Evolutionary conservation across 2,797 vertebrate genomes (phyloP), one percentile per base, ranked within the genome.

Genomic region (Oryzias sinensis): DNA sequence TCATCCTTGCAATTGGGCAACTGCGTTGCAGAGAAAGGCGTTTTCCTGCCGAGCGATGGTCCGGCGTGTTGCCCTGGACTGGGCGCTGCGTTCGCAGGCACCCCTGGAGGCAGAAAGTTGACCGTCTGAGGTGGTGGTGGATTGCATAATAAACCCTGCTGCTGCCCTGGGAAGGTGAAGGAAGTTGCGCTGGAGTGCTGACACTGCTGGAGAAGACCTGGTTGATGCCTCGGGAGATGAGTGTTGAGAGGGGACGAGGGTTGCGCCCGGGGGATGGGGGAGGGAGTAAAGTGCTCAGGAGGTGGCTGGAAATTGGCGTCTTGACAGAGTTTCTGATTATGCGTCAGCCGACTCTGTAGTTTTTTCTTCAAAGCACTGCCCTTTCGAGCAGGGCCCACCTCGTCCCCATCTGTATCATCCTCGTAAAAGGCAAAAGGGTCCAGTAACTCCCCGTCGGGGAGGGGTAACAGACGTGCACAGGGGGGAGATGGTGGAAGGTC

Each of bases 361-460:
- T 96, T 98, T 87, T 95, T 97, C 88, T 91, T 96, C 87, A 97
- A 92, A 0, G 93, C 81, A 50, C 89, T 91, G 75, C 93, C 92
- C 92, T 95, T 98, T 89, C 91, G 94, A 72, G 92, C 85, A 68
- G 92, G 85, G 47, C 94, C 93, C 48, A 80, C 48, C 62, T 98
- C 96, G 76, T 96, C 96, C 44, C 85, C 89, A 3, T 93, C 91
- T 1, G 85, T 85, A 74, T 93, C 92, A 4, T 93, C 93, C 84
- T 99, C 97, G 0, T 95, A 94, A 90, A 98, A 97, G 91, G 95
- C 94, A 86, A 99, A 98, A 43, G 97, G 96, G 87, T 99, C 97
- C 80, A 97, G 92, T 79, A 96, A 88, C 70, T 97, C 95, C 22
- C 93, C 91, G 37, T 96, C 94, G 47, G 94, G 89, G 74, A 96